Evolutionary conservation across 2,888 invertebrate genomes (phyloP).

Genomic region (Netelia virgata): DNA sequence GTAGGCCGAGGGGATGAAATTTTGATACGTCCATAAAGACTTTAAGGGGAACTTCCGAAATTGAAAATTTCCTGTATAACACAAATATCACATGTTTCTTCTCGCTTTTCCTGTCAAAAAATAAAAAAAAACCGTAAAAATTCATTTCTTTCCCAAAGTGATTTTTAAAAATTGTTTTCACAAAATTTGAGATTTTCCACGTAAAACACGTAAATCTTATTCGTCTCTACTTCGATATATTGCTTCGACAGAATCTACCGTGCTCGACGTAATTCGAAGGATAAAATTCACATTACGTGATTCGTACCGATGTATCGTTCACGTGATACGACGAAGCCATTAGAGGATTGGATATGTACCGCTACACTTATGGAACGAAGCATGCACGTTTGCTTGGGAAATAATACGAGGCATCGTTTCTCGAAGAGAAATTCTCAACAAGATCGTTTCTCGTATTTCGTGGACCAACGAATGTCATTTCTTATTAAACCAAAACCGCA

Average conservation of each 20-base stretch:
- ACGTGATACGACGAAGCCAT: conserved; percentile 65
- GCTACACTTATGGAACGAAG: neutral
- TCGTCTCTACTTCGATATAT: neutral
- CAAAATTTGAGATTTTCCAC: too few relatives aligned
- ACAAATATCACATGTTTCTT: too few relatives aligned
- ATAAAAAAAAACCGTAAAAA: too few relatives aligned
- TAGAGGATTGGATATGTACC: neutral
- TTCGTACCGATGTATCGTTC: conserved; percentile 72
- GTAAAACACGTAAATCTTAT: too few relatives aligned
- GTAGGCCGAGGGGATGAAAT: too few relatives aligned
- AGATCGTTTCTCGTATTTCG: conserved; percentile 6
- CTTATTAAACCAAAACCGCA: conserved; percentile 32
- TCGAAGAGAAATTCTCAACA: conserved; percentile 33
- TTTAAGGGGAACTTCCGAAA: too few relatives aligned
- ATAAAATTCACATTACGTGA: conserved; percentile 75
- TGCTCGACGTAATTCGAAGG: conserved; percentile 68
- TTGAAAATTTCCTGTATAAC: too few relatives aligned
- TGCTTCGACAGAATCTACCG: conserved; percentile 3
- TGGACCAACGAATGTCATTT: conserved; percentile 20
- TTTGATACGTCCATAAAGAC: too few relatives aligned
- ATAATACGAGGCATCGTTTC: conserved; percentile 38
- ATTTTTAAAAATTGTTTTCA: too few relatives aligned
- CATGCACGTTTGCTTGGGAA: conserved; percentile 48
- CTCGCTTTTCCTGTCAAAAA: too few relatives aligned
- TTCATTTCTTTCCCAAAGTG: too few relatives aligned